Percentiles rank a stretch among this genome's conserved stretches.
These are phyloP conservation scores for Thalassarche chlororhynchos DNA, from an alignment of 2,113 vertebrate species.

Conservation along the genomic window DNA sequence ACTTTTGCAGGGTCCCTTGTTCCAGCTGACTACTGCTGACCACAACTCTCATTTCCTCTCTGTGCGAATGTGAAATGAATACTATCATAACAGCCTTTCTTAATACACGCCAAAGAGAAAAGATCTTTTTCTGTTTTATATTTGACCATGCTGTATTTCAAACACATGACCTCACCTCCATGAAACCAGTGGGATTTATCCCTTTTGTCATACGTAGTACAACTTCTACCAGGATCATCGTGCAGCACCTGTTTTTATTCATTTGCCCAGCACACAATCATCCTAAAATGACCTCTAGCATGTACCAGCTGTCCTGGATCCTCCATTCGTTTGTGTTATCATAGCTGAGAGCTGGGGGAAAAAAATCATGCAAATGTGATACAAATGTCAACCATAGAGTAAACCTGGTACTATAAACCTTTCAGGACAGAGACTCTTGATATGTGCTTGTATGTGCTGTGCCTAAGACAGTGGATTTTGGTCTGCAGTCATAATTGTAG, in stretches of 20 bases:
- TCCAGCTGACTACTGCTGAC: not conserved
- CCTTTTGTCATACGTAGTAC: not conserved
- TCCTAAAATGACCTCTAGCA: not conserved
- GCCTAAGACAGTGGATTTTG: not conserved
- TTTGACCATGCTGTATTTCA: not conserved
- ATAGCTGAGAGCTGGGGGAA: not conserved
- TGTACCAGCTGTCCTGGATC: not conserved
- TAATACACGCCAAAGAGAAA: not conserved
- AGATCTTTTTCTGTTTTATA: not conserved
- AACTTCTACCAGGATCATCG: not conserved
- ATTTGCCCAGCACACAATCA: not conserved
- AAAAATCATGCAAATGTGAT: not conserved
- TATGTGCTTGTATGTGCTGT: not conserved
- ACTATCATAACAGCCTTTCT: not conserved
- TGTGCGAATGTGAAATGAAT: not conserved
- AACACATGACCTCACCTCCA: not conserved
- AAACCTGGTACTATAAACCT: not conserved
- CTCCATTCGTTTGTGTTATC: not conserved
- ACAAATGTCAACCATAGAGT: not conserved
- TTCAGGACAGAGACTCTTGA: not conserved
- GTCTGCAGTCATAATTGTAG: not conserved
- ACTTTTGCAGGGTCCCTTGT: not conserved
- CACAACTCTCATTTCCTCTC: conserved; percentile 54
- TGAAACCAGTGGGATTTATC: not conserved
- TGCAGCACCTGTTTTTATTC: not conserved